Conservation (phyloP, 2,113 vertebrate genomes). For the Harpagus bidentatus region DNA sequence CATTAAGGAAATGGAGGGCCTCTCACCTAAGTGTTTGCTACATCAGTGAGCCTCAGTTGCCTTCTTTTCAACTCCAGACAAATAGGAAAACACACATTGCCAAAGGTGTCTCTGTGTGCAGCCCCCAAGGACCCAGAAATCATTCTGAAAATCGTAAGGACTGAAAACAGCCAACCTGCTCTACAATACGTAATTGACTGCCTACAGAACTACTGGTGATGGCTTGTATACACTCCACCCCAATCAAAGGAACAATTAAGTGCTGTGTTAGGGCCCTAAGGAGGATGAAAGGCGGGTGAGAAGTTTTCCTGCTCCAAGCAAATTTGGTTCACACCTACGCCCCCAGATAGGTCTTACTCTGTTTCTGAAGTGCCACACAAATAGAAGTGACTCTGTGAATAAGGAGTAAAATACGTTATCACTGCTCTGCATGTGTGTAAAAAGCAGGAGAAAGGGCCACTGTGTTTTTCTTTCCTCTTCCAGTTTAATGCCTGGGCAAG, state of each 20-base stretch:
- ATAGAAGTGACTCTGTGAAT: background rate
- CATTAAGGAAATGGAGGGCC: background rate
- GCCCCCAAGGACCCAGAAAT: background rate
- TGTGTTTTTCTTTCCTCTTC: background rate
- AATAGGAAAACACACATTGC: background rate
- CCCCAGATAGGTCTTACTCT: background rate
- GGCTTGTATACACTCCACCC: background rate
- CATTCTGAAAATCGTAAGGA: background rate
- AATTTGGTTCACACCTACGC: background rate
- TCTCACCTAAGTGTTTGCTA: background rate
- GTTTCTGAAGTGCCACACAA: background rate
- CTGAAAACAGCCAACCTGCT: background rate
- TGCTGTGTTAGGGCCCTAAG: background rate
- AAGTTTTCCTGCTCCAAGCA: background rate
- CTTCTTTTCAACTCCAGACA: background rate
- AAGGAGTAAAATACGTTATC: background rate
- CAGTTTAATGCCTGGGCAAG: background rate
- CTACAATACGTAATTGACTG: fast-evolving
- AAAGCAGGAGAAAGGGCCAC: background rate
- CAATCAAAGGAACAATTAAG: background rate
- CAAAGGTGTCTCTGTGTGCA: background rate
- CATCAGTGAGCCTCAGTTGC: background rate
- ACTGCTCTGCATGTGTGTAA: background rate
- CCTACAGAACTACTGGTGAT: background rate
- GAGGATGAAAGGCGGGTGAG: background rate